Percentiles rank a stretch among this genome's conserved stretches.
phyloP scores from a whole-genome alignment of 2,888 invertebrate species.

The Hecatera dysodea region DNA sequence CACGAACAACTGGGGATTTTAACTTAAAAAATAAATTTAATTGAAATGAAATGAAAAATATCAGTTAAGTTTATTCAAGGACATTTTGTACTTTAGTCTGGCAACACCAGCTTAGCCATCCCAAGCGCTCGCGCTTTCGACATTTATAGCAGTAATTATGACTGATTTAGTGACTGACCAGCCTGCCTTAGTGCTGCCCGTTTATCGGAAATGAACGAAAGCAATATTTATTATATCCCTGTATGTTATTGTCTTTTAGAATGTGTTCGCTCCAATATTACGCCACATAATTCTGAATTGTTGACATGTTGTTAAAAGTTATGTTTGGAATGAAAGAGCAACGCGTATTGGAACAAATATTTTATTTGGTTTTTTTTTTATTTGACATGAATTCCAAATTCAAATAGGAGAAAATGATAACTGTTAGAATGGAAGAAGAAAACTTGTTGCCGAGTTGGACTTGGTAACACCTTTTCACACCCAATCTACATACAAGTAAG shows the following conservation, averaged over 20 bases:
- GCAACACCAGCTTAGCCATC: constrained; percentile 53
- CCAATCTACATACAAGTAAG: too few relatives aligned
- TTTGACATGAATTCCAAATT: constrained; percentile 1
- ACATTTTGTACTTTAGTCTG: background rate
- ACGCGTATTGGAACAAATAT: constrained; percentile 9
- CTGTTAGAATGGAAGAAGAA: too few relatives aligned
- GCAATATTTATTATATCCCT: constrained; percentile 53
- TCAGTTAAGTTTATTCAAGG: background rate
- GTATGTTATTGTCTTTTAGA: constrained; percentile 55
- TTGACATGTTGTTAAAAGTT: constrained; percentile 41
- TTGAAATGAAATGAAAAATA: background rate
- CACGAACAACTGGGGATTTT: too few relatives aligned
- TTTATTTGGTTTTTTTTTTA: too few relatives aligned
- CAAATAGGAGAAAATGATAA: background rate
- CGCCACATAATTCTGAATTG: constrained; percentile 44
- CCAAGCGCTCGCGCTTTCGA: constrained; percentile 52
- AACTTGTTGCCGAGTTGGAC: too few relatives aligned
- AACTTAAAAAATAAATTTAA: background rate
- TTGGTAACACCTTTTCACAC: too few relatives aligned
- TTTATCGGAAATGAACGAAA: constrained; percentile 61
- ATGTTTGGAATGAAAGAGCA: constrained; percentile 21
- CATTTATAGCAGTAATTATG: constrained; percentile 73
- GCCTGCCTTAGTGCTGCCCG: constrained; percentile 57
- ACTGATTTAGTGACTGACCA: constrained; percentile 71
- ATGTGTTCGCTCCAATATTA: constrained; percentile 53